Base-by-base conservation (phyloP, 2,113 vertebrate species). In the Bos javanicus region DNA sequence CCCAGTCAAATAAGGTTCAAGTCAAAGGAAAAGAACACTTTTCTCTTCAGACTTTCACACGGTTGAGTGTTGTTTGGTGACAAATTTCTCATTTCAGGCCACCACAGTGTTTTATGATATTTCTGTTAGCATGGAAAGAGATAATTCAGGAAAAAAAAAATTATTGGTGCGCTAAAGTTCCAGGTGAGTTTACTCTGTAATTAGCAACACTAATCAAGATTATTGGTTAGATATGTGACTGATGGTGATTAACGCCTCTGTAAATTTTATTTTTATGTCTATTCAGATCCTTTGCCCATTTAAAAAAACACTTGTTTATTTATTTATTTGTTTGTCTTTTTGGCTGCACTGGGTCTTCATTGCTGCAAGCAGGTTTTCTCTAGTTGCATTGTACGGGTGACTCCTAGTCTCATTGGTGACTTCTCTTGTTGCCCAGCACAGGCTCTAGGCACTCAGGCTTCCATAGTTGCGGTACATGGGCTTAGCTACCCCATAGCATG, bases 1-100 rank as follows among this genome's bases (percentile, higher is more conserved):
- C 48, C n/a, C 83, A 95, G 26, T 33, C 57, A 90, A 95, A 94
- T 52, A 71, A 81, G 43, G 36, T 97, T 97, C 92, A 94, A 62
- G 56, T 7, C 82, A 80, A 84, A 98, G 95, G 84, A 59, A 91
- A 15, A 2, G 0, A 52, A 87, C 67, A 26, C 48, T 88, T 84
- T 95, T 87, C 96, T 96, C 36, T 85, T 87, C 39, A 96, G 78
- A 91, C 59, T 59, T 62, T 83, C 62, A 91, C 33, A 26, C 46
- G 83, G 71, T 43, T 89, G 59, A 92, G 7, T 52, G 67, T 81
- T 88, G 46, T 48, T 95, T 78, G 62, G 88, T 83, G 90, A 94
- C 78, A 85, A 14, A 43, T 74, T 54, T 82, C 52, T 59, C 60
- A n/a, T 84, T 94, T 82, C 71, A 91, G 95, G n/a, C 7, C 76